Conservation (phyloP, 2,888 invertebrate genomes). For the Eilema sororculum region DNA sequence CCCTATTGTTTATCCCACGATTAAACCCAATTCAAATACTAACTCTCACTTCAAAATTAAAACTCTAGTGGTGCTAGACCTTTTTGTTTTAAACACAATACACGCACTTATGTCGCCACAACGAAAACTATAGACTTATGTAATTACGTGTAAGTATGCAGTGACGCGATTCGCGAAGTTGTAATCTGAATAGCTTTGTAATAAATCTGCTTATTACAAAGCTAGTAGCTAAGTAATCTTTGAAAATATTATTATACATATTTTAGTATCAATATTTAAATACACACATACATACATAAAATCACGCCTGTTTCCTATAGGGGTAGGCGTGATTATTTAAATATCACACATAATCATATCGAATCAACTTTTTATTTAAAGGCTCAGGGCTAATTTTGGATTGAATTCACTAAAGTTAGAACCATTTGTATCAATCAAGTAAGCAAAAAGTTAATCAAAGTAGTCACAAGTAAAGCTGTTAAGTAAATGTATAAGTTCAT, state of each 20-base stretch:
- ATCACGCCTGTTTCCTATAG: no score
- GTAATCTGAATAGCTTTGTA: slow-evolving; percentile 55
- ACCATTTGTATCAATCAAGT: not conserved
- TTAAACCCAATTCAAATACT: slow-evolving; percentile 86
- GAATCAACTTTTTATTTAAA: not conserved
- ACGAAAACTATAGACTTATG: slow-evolving; percentile 62
- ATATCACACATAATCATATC: no score
- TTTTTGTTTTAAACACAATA: slow-evolving; percentile 85
- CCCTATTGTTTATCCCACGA: slow-evolving; percentile 86
- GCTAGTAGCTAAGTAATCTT: no score
- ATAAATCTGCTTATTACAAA: no score
- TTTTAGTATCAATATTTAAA: not conserved
- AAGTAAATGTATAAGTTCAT: slow-evolving; percentile 45
- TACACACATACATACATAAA: no score
- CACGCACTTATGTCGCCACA: slow-evolving; percentile 64
- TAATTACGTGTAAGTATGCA: slow-evolving; percentile 51
- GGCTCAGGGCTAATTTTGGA: not conserved
- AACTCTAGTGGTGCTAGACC: slow-evolving; percentile 79
- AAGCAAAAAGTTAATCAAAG: not conserved
- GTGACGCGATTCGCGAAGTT: slow-evolving; percentile 41
- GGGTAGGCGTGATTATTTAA: no score
- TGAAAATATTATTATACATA: not conserved
- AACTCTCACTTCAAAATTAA: slow-evolving; percentile 85
- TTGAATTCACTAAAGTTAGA: not conserved
- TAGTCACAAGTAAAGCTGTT: not conserved